A percentile compares a stretch with the other conserved stretches of the same genome.
Conservation (phyloP, 1,140 invertebrate genomes). For the Lordiphosa collinella region DNA sequence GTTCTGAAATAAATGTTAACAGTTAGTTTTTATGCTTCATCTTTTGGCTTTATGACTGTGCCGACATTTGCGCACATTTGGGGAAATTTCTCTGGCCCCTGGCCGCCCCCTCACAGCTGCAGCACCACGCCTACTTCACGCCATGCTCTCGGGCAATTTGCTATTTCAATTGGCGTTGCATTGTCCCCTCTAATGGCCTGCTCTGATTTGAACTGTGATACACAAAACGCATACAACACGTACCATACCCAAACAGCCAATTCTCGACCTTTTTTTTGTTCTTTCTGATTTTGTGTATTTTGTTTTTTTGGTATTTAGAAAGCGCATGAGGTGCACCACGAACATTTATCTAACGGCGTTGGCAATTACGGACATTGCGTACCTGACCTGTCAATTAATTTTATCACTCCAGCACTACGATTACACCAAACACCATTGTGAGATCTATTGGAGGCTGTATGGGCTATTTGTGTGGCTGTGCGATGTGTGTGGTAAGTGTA, state of each 20-base stretch:
- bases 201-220: constrained; percentile 37
- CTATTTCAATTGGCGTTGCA: constrained; percentile 63
- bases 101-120: not conserved
- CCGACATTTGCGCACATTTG: constrained; percentile 46
- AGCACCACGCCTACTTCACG: not conserved
- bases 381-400: constrained; percentile 85
- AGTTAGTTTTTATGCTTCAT: constrained; percentile 64
- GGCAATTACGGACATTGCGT: constrained; percentile 86
- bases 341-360: constrained; percentile 88
- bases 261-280: constrained; percentile 20
- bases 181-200: constrained; percentile 26
- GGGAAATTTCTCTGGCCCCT: constrained; percentile 13
- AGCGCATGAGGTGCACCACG: constrained; percentile 88
- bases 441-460: constrained; percentile 60
- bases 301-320: constrained; percentile 70
- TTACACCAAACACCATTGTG: constrained; percentile 78
- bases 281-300: not conserved
- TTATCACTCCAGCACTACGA: constrained; percentile 84
- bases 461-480: constrained; percentile 66
- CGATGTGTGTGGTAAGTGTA: constrained; percentile 67
- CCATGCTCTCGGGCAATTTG: constrained; percentile 39
- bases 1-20: constrained; percentile 45
- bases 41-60: constrained; percentile 56
- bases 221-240: not conserved
- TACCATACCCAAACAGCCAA: constrained; percentile 21